Evolutionary conservation across 1,140 invertebrate genomes (phyloP), one percentile per base, ranked within the genome.

Genomic region (Bombus fervidus): DNA sequence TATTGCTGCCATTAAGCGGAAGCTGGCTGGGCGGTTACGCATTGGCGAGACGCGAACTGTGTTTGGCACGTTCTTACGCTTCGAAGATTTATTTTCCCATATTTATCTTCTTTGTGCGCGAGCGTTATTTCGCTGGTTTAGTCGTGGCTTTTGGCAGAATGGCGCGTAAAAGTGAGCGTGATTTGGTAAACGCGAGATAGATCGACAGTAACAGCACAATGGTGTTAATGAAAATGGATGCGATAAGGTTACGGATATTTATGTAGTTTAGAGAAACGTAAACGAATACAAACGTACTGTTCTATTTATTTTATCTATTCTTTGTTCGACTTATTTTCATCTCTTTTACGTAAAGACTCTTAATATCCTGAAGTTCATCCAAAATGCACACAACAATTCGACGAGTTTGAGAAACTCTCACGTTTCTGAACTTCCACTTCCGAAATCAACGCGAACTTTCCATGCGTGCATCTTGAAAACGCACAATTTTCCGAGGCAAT

Each of bases 1-100:
- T 28, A 34, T 18, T 9, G 37, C 6, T 47, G 43, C 59, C 43
- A 74, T 81, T 74, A 85, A 81, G 69, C 57, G 34, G 78, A 74
- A 79, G 83, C 66, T 71, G 13, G 34, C n/a, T 62, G 83, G 47
- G 43, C 22, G 72, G 59, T 43, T 39, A 6, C 37, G 10, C 15
- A 22, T 9, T 34, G 79, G 39, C 10, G n/a, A 22, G 59, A 41
- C 9, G 3, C n/a, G 9, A 69, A 34, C 31, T 31, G 39, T 15
- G 73, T 76, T 83, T 53, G 18, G 59, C 81, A 76, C 73, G 81
- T 53, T 53, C 39, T 71, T 47, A 10, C 25, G 3, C 13, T 3
- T 25, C 9, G 53, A 13, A 39, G 28, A 79, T 79, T 79, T 47
- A 68, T 66, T 34, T 47, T 68, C 43, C 5, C 3, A 3, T 4